Percentiles rank a stretch among this genome's conserved stretches.
Conservation (phyloP, 2,113 vertebrate species). For the Camelus bactrianus region DNA sequence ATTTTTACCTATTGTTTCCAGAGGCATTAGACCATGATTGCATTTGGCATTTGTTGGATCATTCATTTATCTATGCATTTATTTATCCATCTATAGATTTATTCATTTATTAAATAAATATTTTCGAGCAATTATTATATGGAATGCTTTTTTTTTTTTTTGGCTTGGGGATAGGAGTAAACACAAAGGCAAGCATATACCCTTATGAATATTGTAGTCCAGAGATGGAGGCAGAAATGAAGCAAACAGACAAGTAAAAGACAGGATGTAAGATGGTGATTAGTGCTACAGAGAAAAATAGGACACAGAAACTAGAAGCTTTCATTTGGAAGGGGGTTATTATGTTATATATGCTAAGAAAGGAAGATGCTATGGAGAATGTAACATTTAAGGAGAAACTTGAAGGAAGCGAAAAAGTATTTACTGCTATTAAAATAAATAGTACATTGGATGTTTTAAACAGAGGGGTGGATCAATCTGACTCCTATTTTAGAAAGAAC, state of each 20-base stretch:
- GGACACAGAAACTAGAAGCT: too few species aligned
- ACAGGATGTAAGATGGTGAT: background rate
- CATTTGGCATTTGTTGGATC: background rate
- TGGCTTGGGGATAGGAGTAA: background rate
- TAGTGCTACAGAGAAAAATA: background rate
- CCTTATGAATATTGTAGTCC: background rate
- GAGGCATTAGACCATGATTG: background rate
- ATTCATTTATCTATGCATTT: background rate
- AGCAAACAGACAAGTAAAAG: background rate
- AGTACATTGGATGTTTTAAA: background rate
- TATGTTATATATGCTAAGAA: background rate
- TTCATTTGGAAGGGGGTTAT: background rate
- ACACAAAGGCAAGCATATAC: background rate
- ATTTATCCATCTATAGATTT: background rate
- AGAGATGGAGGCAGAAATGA: background rate
- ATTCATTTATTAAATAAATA: background rate
- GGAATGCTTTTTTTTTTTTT: background rate
- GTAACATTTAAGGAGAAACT: background rate
- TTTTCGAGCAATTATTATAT: background rate
- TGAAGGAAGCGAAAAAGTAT: background rate
- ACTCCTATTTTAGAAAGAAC: background rate
- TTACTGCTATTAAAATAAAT: background rate
- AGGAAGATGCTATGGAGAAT: background rate
- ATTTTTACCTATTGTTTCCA: background rate
- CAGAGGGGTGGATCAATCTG: background rate